phyloP scores from a whole-genome alignment of 2,888 invertebrate species.

The Netelia inedita region DNA sequence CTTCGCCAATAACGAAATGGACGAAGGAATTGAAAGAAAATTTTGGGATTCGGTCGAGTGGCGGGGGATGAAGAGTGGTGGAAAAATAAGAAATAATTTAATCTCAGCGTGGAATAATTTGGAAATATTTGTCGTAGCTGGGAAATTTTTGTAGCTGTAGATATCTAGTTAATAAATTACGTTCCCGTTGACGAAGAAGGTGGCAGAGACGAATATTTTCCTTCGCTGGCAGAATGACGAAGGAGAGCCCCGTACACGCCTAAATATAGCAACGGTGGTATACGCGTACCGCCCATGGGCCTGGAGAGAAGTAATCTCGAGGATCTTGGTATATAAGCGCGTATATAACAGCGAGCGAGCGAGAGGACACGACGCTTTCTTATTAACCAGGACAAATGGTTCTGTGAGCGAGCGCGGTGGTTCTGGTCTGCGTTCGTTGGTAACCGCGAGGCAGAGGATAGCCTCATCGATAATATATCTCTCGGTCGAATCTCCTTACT shows the following conservation, averaged over 20 bases:
- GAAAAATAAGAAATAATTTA: no score
- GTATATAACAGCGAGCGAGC: conserved; percentile 49
- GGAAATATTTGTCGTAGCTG: no score
- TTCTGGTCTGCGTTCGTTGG: conserved; percentile 41
- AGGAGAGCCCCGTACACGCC: conserved; percentile 23
- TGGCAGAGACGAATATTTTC: conserved; percentile 30
- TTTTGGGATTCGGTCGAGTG: no score
- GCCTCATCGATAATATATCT: conserved; percentile 67
- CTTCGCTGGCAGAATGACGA: conserved; percentile 55
- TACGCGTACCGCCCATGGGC: conserved; percentile 60
- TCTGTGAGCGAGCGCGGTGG: conserved; percentile 32
- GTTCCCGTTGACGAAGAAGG: not conserved
- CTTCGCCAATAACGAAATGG: not conserved
- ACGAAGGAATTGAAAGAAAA: no score
- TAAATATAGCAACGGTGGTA: conserved; percentile 4
- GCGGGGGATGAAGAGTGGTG: no score
- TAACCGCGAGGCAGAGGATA: conserved; percentile 47
- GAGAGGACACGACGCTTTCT: conserved; percentile 65
- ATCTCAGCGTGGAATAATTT: no score
- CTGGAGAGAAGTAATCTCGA: conserved; percentile 60
- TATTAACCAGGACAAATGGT: conserved; percentile 69
- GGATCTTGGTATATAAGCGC: conserved; percentile 30
- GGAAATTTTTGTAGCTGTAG: not conserved
- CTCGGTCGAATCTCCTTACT: conserved; percentile 37
- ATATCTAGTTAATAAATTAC: not conserved